Percentiles rank a stretch among this genome's conserved stretches.
Conservation (phyloP, 2,113 vertebrate genomes). For the Dryoscopus gambensis region DNA sequence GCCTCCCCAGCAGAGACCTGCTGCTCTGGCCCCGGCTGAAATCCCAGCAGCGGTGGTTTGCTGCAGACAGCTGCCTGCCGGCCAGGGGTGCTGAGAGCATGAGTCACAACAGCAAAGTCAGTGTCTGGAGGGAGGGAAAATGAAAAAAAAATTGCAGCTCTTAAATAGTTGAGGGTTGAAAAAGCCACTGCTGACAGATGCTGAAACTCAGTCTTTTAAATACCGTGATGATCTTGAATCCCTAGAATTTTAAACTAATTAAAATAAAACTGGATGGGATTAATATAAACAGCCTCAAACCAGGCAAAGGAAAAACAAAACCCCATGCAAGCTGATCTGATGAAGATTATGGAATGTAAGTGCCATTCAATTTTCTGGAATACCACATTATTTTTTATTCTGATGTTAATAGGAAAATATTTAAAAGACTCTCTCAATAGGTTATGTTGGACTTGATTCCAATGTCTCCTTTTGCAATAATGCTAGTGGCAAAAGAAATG, state of each 20-base stretch:
- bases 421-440: constrained; percentile 61
- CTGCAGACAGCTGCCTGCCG: not conserved
- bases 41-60: not conserved
- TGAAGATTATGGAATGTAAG: constrained; percentile 22
- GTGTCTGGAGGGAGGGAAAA: not conserved
- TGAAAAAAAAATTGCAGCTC: not conserved
- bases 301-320: not conserved
- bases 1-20: not conserved
- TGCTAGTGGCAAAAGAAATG: constrained; percentile 66
- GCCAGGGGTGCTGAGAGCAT: not conserved
- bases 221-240: not conserved
- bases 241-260: constrained; percentile 43
- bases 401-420: constrained; percentile 58
- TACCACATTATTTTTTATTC: constrained; percentile 54
- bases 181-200: not conserved
- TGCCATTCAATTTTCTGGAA: constrained; percentile 51
- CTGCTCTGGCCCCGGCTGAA: not conserved
- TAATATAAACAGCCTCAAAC: constrained; percentile 34
- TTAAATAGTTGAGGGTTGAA: not conserved
- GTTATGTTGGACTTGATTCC: constrained; percentile 61
- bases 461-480: constrained; percentile 64
- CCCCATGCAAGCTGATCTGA: constrained; percentile 12
- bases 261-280: constrained; percentile 32
- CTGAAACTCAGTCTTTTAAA: not conserved
- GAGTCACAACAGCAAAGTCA: not conserved